Evolutionary conservation across 2,888 invertebrate genomes (phyloP).

Genomic region (Nysson spinosus): DNA sequence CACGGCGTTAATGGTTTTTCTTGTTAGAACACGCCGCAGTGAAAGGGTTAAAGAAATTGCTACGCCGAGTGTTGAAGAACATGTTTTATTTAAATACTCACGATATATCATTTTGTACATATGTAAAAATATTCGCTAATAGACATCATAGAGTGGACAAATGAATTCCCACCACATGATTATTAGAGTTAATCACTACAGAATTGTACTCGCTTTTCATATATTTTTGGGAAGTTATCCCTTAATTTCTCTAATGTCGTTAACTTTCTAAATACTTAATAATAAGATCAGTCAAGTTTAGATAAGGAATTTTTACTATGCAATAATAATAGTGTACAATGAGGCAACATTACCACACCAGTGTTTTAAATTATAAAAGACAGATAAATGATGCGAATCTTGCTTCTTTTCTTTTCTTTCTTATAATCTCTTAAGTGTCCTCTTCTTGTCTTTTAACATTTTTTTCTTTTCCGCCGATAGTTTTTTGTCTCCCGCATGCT

Average conservation of each 20-base stretch:
- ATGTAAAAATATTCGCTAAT: conserved; percentile 74
- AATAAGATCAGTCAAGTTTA: conserved; percentile 68
- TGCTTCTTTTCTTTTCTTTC: too few species aligned
- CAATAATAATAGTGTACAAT: conserved; percentile 67
- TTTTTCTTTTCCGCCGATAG: conserved; percentile 85
- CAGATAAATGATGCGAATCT: conserved; percentile 48
- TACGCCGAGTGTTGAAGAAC: conserved; percentile 63
- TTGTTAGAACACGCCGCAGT: too few species aligned
- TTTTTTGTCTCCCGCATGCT: conserved; percentile 90
- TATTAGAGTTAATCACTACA: conserved; percentile 52
- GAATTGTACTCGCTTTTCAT: conserved; percentile 50
- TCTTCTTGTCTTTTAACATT: conserved; percentile 89
- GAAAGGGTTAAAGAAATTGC: too few species aligned
- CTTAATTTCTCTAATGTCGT: conserved; percentile 49
- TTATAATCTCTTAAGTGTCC: conserved; percentile 92
- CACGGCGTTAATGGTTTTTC: too few species aligned
- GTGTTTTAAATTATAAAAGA: conserved; percentile 67
- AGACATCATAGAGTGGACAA: conserved; percentile 51
- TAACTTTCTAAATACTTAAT: conserved; percentile 62
- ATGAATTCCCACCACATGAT: conserved; percentile 54
- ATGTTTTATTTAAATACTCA: conserved; percentile 69
- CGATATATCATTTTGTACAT: conserved; percentile 73
- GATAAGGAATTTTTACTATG: conserved; percentile 69
- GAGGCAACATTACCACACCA: conserved; percentile 69
- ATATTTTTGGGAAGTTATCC: conserved; percentile 53